These are phyloP conservation scores for Atractosteus spatula DNA, from an alignment of 2,113 vertebrate species.

Conservation along the genomic window DNA sequence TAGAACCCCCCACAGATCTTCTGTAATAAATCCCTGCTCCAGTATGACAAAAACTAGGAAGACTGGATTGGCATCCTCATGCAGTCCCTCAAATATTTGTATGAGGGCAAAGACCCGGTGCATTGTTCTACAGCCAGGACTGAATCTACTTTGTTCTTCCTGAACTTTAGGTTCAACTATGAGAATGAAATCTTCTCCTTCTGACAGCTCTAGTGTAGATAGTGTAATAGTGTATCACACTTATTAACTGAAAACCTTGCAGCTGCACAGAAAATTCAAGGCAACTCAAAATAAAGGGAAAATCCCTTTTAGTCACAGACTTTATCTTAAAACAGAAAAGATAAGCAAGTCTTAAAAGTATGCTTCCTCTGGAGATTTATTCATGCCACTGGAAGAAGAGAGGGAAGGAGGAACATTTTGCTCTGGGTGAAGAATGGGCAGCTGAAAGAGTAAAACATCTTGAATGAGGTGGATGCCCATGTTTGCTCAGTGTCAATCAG, in stretches of 20 bases:
- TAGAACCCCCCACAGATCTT: too few relatives aligned
- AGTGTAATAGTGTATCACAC: too few relatives aligned
- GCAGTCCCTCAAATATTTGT: too few relatives aligned
- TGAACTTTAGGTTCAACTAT: too few relatives aligned
- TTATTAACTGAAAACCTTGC: not conserved
- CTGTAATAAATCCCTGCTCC: too few relatives aligned
- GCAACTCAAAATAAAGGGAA: not conserved
- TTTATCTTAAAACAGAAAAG: not conserved
- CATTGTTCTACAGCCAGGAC: too few relatives aligned
- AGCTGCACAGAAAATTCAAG: not conserved
- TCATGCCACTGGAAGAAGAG: constrained; percentile 8
- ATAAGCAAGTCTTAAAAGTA: constrained; percentile 5
- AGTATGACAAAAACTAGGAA: too few relatives aligned
- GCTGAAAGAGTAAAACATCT: constrained; percentile 17
- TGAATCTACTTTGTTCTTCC: too few relatives aligned
- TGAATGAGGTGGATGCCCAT: constrained; percentile 26
- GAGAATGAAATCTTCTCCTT: too few relatives aligned
- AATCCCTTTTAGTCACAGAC: not conserved
- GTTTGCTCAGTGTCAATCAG: constrained; percentile 40
- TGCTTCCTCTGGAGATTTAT: constrained; percentile 4
- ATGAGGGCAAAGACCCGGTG: too few relatives aligned
- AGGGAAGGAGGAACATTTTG: constrained; percentile 20
- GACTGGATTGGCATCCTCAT: too few relatives aligned
- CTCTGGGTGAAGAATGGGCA: constrained; percentile 24
- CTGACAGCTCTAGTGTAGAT: too few relatives aligned